A percentile compares a stretch with the other conserved stretches of the same genome.
These are phyloP conservation scores for Peromyscus eremicus DNA, from an alignment of 2,797 vertebrate genomes.

Conservation along the genomic window DNA sequence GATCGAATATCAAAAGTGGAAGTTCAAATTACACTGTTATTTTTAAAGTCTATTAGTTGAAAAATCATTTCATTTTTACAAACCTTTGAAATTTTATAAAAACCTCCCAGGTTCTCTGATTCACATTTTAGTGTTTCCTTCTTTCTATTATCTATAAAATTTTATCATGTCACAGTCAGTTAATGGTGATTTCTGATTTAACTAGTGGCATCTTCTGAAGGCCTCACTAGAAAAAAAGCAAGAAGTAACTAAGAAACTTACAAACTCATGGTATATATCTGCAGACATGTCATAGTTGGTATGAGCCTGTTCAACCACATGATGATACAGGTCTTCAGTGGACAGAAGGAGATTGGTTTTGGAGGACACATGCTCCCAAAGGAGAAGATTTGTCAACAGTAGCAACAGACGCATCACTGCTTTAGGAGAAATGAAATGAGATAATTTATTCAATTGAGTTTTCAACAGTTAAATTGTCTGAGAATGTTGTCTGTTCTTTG, in stretches of 20 bases:
- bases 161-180: neutral
- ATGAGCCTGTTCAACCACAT: neutral
- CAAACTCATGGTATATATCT: neutral
- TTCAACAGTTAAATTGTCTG: neutral
- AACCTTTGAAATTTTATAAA: neutral
- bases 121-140: neutral
- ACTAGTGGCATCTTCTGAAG: neutral
- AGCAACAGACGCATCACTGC: neutral
- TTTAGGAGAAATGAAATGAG: neutral
- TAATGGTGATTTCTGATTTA: neutral
- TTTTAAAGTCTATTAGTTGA: neutral
- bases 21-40: neutral
- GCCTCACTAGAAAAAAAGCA: neutral
- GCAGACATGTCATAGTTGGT: neutral
- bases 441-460: neutral
- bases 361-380: neutral
- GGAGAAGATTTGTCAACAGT: neutral
- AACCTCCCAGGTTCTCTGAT: neutral
- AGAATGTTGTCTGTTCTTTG: neutral
- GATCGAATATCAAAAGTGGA: neutral
- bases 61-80: neutral
- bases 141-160: neutral
- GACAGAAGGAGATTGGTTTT: neutral
- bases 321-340: neutral
- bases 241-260: neutral